Conservation (phyloP, 2,888 invertebrate genomes). For the Drosophila paracracens region DNA sequence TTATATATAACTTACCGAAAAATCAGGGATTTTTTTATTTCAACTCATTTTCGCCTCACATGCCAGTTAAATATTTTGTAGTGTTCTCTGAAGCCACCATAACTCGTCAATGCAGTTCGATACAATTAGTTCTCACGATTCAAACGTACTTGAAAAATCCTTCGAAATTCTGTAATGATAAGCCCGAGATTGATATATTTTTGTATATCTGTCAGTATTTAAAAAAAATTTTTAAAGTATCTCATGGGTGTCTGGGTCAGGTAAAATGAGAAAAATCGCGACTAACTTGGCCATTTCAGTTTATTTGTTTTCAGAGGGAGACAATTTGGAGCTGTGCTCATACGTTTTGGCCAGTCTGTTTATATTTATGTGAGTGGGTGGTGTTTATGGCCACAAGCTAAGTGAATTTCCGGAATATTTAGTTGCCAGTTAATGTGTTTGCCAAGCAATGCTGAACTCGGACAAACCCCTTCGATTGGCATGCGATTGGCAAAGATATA, state of each 20-base stretch:
- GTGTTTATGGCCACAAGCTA: slow-evolving; percentile 4
- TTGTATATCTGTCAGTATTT: not conserved
- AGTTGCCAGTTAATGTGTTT: slow-evolving; percentile 53
- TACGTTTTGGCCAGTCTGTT: not conserved
- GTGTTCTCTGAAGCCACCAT: not conserved
- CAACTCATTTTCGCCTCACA: not conserved
- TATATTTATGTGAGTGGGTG: not conserved
- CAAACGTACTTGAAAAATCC: not conserved
- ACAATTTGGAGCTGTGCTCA: not conserved
- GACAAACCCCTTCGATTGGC: slow-evolving; percentile 35
- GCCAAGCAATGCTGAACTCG: slow-evolving; percentile 10
- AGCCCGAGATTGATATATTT: rapidly evolving
- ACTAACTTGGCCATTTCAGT: not conserved
- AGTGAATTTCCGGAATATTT: slow-evolving; percentile 41
- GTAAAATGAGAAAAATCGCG: not conserved
- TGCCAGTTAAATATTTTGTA: too few species aligned
- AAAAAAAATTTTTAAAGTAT: not conserved
- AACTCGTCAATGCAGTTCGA: not conserved
- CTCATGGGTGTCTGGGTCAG: not conserved
- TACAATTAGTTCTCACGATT: not conserved
- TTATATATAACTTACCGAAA: not conserved
- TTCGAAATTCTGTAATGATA: not conserved
- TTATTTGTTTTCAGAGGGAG: not conserved
- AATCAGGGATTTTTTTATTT: not conserved
- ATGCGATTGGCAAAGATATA: not conserved